A percentile compares a stretch with the other conserved stretches of the same genome.
Conservation (phyloP, 2,797 vertebrate genomes). For the Rhabdomys pumilio region DNA sequence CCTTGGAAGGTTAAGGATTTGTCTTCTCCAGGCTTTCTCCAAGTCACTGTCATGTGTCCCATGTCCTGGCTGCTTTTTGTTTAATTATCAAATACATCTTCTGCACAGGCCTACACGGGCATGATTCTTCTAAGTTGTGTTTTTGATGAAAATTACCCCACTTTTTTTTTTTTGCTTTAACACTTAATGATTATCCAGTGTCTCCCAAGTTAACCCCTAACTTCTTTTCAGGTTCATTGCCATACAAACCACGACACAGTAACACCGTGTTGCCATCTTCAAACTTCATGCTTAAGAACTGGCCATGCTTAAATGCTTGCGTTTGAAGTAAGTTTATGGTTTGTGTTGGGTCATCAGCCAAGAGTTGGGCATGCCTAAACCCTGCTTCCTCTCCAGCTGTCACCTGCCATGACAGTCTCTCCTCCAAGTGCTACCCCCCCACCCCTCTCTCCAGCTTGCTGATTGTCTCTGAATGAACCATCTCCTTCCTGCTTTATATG, state of each 20-base stretch:
- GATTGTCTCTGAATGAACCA: not conserved
- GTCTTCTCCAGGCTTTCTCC: not conserved
- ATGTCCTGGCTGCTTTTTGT: too few relatives aligned
- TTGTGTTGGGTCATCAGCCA: not conserved
- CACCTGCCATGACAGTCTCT: not conserved
- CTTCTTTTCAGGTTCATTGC: not conserved
- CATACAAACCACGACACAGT: not conserved
- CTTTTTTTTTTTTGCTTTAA: not conserved
- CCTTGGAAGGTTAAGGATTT: not conserved
- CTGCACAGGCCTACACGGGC: not conserved
- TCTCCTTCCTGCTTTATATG: rapidly evolving
- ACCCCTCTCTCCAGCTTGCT: not conserved
- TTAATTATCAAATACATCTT: not conserved
- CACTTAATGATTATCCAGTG: not conserved
- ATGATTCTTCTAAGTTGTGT: not conserved
- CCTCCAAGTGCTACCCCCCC: too few relatives aligned
- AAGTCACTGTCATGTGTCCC: not conserved
- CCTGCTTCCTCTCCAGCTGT: not conserved
- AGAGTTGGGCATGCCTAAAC: not conserved
- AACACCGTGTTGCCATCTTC: not conserved
- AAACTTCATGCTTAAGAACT: not conserved
- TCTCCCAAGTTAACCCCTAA: conserved; percentile 10
- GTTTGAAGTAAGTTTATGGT: not conserved
- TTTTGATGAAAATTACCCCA: not conserved
- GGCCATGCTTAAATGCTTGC: not conserved